Percentiles rank a stretch among this genome's conserved stretches.
phyloP scores from a whole-genome alignment of 2,797 vertebrate genomes.

The Mus spretus region DNA sequence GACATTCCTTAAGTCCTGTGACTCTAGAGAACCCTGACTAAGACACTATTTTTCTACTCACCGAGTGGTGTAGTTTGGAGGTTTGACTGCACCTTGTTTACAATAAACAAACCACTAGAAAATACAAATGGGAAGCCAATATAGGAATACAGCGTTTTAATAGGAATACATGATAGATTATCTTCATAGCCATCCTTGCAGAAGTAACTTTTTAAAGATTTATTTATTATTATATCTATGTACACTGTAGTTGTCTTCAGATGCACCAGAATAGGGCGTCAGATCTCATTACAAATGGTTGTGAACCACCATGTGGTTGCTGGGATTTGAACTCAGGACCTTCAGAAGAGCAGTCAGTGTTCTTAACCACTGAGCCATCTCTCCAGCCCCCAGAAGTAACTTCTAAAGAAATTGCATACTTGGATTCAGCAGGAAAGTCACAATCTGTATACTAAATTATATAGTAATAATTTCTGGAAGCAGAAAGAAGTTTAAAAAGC shows the following conservation, averaged over 20 bases:
- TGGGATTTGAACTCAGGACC: too few relatives aligned
- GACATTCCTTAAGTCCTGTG: too few relatives aligned
- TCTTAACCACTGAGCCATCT: too few relatives aligned
- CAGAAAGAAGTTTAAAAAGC: background rate
- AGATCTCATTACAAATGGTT: too few relatives aligned
- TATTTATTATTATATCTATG: too few relatives aligned
- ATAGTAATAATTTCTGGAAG: background rate
- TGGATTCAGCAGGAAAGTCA: background rate
- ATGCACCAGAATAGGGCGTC: too few relatives aligned
- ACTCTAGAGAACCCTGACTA: too few relatives aligned
- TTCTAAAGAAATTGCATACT: background rate
- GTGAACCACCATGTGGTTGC: too few relatives aligned
- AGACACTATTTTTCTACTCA: background rate
- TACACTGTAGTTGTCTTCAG: too few relatives aligned
- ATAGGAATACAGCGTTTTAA: background rate
- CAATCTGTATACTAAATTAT: background rate
- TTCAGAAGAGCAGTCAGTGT: too few relatives aligned
- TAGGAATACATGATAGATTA: background rate
- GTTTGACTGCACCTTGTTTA: background rate
- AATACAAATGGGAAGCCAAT: background rate
- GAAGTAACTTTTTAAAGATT: background rate
- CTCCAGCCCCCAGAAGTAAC: too few relatives aligned
- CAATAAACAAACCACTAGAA: background rate
- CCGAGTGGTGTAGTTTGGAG: background rate
- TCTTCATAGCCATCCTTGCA: background rate